Conservation (phyloP, 2,888 invertebrate genomes). For the Euclidia mi region DNA sequence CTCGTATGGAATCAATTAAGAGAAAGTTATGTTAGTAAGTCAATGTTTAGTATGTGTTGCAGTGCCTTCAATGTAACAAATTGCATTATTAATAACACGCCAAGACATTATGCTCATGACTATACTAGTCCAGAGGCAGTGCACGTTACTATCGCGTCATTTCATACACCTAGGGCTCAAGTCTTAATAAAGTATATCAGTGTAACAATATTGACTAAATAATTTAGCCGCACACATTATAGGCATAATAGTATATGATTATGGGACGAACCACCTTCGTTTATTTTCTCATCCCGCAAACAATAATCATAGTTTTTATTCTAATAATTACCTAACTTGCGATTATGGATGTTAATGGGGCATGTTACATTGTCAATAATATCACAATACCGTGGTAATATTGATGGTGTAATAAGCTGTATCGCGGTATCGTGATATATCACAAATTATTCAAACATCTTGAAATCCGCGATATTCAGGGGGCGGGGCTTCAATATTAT, state of each 20-base stretch:
- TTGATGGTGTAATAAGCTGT: too few species aligned
- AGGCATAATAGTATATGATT: not conserved
- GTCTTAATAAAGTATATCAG: too few species aligned
- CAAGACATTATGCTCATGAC: constrained; percentile 8
- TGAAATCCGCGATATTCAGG: too few species aligned
- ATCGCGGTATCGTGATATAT: too few species aligned
- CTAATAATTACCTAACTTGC: constrained; percentile 17
- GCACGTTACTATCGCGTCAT: not conserved
- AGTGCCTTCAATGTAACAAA: constrained; percentile 32
- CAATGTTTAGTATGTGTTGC: constrained; percentile 35
- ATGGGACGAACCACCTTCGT: not conserved
- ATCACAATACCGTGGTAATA: too few species aligned
- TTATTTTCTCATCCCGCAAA: not conserved
- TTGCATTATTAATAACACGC: constrained; percentile 44
- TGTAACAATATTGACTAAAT: too few species aligned
- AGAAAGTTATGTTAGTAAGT: constrained; percentile 46
- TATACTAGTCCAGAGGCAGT: too few species aligned
- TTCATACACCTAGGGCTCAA: not conserved
- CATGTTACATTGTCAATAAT: too few species aligned
- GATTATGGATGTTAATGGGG: constrained; percentile 30
- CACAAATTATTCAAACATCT: too few species aligned
- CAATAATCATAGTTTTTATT: constrained; percentile 7
- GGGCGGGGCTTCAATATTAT: too few species aligned
- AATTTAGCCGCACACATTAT: too few species aligned
- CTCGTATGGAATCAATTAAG: constrained; percentile 22